Base-by-base conservation (phyloP, 2,888 invertebrate species). In the Drosophila lacicola region DNA sequence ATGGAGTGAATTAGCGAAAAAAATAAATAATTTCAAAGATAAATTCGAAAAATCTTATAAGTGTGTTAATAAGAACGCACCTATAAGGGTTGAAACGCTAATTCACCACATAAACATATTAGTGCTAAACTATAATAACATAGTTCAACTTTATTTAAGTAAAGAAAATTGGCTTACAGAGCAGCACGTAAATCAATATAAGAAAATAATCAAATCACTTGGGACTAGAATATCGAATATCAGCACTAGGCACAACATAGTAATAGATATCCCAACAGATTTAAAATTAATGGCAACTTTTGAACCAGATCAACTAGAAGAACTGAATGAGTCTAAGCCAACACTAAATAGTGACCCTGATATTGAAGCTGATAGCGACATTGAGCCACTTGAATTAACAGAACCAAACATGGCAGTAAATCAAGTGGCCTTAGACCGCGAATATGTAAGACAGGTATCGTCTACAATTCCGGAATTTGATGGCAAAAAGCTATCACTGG, bases 31-130 rank as follows among this genome's bases (percentile, higher is more conserved):
- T 17, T 17, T 17, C 17, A 33, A 33, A 33, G 33, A 33, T 33
- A 33, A 45, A 45, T 45, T 21, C 21, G 21, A 45, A 25, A 11
- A 17, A 17, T 17, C 17, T 17, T 17, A 17, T 17, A 17, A 17
- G 17, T 17, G 17, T 17, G 17, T 17, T 17, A 17, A 17, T 17
- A 17, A 17, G 17, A 14, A 21, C 25, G 4, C 45, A 45, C 13
- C n/a, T 25, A 25, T 45, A 45, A 45, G 17, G 25, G 45, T 21
- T 2, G 45, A 45, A 45, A 45, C 45, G 45, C 21, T 45, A 45
- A 25, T 25, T n/a, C 45, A 45, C 45, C 19, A 45, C 25, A 47
- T 33, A 47, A 33, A 14, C 11, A 33, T 33, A 33, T 4, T 33
- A 33, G 6, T 33, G 6, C 6, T 6, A 33, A 33, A 33, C 33